Evolutionary conservation across 92 coral and sea anemone species (phyloP), one percentile per base, ranked within the genome.

Genomic region (Heliopora coerulea): DNA sequence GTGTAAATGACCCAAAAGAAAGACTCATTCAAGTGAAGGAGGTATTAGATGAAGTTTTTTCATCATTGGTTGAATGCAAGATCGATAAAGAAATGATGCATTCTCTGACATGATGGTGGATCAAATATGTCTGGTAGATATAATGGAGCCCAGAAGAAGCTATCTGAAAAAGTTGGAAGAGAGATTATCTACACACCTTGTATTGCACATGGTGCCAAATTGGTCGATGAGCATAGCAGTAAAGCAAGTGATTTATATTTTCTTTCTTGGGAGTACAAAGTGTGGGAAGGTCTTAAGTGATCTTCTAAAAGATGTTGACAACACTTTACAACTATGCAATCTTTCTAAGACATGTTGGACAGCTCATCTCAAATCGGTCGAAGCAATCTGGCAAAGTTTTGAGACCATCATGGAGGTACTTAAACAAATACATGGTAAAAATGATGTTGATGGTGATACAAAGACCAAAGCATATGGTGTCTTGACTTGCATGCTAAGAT

Each of bases 291-390:
- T 41, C 27, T 54, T 69, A 9, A 1, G 8, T 7, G 63, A 49
- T 14, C n/a, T n/a, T n/a, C 57, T 66, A n/a, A 3, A 66, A 44
- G 74, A 67, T 40, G 74, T 67, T 46, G 74, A 67, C 3, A 67
- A 67, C 23, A 21, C 59, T 6, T 30, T 67, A 49, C 31, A 52
- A 0, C 23, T 69, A 50, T 49, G 26, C 35, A 69, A 69, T 33
- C 49, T 69, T 12, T 69, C 61, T 9, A 50, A 28, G 20, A 69
- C 76, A 50, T 44, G 62, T 14, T 69, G 76, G 62, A 33, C 30
- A 21, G 76, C 48, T 21, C 76, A 49, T 44, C 37, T 39, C 1
- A 59, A 67, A 13, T 44, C 74, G 12, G 40, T 67, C 13, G 40
- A 46, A 29, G 74, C 74, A 2, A 25, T 7, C 5, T 67, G 59